These are phyloP conservation scores for Micrasema minimum DNA, from an alignment of 1,140 invertebrate species.

Conservation along the genomic window DNA sequence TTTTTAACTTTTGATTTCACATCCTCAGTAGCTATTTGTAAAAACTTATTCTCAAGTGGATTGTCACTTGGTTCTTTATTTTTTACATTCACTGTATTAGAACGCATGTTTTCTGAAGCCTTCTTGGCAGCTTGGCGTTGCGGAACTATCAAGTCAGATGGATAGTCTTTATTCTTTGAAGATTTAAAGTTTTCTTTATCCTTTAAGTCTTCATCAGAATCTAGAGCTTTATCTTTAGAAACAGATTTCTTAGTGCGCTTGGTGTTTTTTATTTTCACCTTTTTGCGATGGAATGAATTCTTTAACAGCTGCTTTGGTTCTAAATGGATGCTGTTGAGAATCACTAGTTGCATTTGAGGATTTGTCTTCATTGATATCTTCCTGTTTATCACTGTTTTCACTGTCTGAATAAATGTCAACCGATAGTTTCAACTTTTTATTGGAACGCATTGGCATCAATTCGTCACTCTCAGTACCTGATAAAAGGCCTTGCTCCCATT, in stretches of 20 bases:
- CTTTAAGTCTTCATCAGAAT: constrained; percentile 57
- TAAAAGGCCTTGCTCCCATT: constrained; percentile 66
- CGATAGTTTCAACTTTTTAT: constrained; percentile 64
- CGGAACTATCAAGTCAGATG: constrained; percentile 87
- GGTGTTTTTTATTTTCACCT: constrained; percentile 55
- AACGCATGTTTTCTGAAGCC: constrained; percentile 86
- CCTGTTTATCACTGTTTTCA: constrained; percentile 67
- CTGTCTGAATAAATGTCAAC: constrained; percentile 81
- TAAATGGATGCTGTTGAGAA: constrained; percentile 73
- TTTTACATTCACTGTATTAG: constrained; percentile 62
- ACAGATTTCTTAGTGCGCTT: constrained; percentile 61
- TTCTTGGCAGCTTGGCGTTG: constrained; percentile 91
- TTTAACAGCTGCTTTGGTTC: constrained; percentile 86
- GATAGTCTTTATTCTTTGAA: constrained; percentile 72
- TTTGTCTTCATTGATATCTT: constrained; percentile 65
- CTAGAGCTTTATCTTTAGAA: constrained; percentile 62
- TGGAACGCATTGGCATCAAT: constrained; percentile 70
- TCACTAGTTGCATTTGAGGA: constrained; percentile 71
- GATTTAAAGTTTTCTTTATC: constrained; percentile 70
- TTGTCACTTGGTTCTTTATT: constrained; percentile 61
- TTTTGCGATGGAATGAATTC: constrained; percentile 72
- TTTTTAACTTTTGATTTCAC: constrained; percentile 58
- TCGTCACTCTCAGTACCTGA: constrained; percentile 82
- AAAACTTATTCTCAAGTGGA: constrained; percentile 57
- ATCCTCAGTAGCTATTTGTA: constrained; percentile 55